Evolutionary conservation across 2,888 invertebrate genomes (phyloP), one percentile per base, ranked within the genome.

Genomic region (Entomobrya proxima): DNA sequence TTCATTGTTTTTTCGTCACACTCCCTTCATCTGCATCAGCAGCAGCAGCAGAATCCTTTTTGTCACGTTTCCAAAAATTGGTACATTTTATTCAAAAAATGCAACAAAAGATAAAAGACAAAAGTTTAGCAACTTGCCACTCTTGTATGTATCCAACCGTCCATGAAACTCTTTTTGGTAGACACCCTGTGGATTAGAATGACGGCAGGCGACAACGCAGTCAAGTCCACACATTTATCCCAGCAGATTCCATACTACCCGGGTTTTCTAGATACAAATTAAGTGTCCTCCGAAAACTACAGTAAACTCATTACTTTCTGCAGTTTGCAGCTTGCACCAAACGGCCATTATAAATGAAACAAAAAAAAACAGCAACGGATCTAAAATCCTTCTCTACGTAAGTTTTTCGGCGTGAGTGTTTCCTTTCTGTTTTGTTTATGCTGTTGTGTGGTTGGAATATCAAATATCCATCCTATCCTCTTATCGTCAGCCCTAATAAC

Each of bases 261-360:
- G 15, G 30, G 61, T 61, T 61, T 61, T 61, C 61, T 61, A 5
- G 61, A 61, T 61, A 61, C 61, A 61, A 61, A 61, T 61, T 61
- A 61, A 61, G 61, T 61, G 61, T 30, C 61, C 61, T 11, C 32
- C 30, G 30, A 61, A 64, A 64, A 30, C 7, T 18, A 7, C 6
- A 55, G 37, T 37, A 67, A 37, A 21, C 40, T 67, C 37, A 67
- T 67, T 37, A 18, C 37, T 67, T 37, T 40, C 21, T 3, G 15
- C 4, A 55, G 30, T 67, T 44, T 47, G 72, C 27, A 21, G 44
- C 24, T 72, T 21, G 6, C 69, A 69, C 7, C 7, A 18, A 30
- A n/a, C n/a, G n/a, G n/a, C n/a, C 18, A 35, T 21, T 7, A 40
- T 30, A 30, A n/a, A 4, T 3, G 35, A 6, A 61, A 61, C 21